phyloP scores from a whole-genome alignment of 2,888 invertebrate genomes.

The Scaptodrosophila latifasciaeformis region DNA sequence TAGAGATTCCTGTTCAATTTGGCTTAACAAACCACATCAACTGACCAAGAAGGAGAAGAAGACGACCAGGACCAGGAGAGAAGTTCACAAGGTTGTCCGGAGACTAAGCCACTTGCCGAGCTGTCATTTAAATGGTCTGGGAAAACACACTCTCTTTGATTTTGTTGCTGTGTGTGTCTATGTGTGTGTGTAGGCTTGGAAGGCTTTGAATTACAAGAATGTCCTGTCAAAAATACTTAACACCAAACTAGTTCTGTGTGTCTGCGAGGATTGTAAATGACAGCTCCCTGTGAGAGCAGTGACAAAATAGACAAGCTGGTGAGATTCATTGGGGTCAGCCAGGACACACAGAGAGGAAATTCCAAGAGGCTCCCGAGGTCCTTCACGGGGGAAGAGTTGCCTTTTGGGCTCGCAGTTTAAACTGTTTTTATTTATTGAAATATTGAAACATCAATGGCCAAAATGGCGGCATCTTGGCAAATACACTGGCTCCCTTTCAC shows the following conservation, averaged over 20 bases:
- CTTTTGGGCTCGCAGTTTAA: constrained; percentile 33
- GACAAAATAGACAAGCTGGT: neutral
- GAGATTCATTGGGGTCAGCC: neutral
- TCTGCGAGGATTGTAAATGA: constrained; percentile 38
- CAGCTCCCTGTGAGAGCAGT: constrained; percentile 30
- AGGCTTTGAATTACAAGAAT: constrained; percentile 55
- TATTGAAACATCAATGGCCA: constrained; percentile 34
- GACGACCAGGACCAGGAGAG: too few species aligned
- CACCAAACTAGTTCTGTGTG: constrained; percentile 29
- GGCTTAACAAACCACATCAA: too few species aligned
- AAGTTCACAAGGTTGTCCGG: neutral
- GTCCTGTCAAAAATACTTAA: constrained; percentile 57
- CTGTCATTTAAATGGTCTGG: constrained; percentile 51
- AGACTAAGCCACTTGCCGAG: constrained; percentile 40
- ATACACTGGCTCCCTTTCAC: too few species aligned
- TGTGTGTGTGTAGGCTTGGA: neutral
- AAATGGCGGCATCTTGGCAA: too few species aligned
- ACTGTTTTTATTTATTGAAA: constrained; percentile 52
- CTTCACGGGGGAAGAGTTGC: constrained; percentile 21
- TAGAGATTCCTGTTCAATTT: too few species aligned
- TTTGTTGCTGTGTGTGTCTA: neutral
- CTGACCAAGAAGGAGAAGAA: too few species aligned
- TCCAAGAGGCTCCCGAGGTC: neutral
- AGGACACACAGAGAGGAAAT: constrained; percentile 12
- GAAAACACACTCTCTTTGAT: constrained; percentile 27